Percentiles rank a stretch among this genome's conserved stretches.
Conservation (phyloP, 2,888 invertebrate genomes). For the Abrostola triplasia region DNA sequence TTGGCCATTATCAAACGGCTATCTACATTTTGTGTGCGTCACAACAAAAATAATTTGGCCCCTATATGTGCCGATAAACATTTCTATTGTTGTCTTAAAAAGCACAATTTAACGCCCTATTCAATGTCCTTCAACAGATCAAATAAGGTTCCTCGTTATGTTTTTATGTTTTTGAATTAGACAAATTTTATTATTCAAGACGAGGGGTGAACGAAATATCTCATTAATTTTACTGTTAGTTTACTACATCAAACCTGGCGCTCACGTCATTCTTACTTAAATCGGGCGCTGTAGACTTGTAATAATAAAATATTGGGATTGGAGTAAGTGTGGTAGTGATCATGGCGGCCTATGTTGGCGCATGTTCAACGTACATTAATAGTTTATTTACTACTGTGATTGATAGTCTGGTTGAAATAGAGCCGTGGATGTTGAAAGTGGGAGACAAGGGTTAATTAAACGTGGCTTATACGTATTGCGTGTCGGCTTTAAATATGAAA, state of each 20-base stretch:
- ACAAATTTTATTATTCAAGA: conserved; percentile 66
- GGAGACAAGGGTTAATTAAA: too few species aligned
- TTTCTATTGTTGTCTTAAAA: conserved; percentile 29
- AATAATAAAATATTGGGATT: neutral
- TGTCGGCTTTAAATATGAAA: too few species aligned
- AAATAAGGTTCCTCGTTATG: conserved; percentile 51
- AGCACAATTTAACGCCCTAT: conserved; percentile 32
- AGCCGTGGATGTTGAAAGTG: neutral
- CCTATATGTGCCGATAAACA: conserved; percentile 35
- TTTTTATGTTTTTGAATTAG: conserved; percentile 72
- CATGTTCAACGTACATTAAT: neutral
- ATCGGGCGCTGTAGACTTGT: neutral
- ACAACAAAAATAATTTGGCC: conserved; percentile 27
- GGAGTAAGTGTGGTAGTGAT: neutral
- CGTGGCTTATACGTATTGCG: too few species aligned
- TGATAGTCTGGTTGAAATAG: neutral
- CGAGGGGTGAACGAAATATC: conserved; percentile 56
- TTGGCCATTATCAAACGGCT: too few species aligned
- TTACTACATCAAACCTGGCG: conserved; percentile 38
- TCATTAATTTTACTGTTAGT: conserved; percentile 60
- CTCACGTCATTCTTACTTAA: conserved; percentile 22
- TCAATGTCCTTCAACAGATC: conserved; percentile 22
- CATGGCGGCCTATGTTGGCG: neutral
- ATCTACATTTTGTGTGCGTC: too few species aligned
- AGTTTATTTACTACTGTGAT: conserved; percentile 2